These are phyloP conservation scores for Euphonia xanthogaster DNA, from an alignment of 2,797 vertebrate genomes.

Conservation along the genomic window DNA sequence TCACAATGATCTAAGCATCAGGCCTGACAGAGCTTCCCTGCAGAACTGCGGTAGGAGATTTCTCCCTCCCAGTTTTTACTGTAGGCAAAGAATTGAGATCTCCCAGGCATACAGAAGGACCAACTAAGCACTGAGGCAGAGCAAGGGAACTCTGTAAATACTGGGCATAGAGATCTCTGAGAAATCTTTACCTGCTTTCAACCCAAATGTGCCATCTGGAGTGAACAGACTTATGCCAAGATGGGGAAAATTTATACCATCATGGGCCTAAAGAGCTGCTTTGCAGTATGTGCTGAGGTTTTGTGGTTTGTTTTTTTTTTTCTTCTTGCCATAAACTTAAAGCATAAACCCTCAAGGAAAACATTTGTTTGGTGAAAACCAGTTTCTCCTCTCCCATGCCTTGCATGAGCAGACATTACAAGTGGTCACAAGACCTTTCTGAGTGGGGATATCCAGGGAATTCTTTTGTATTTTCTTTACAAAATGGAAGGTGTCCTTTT, in stretches of 20 bases:
- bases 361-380: conserved; percentile 19
- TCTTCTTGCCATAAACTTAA: background rate
- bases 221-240: conserved; percentile 1
- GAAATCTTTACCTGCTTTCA: conserved; percentile 27
- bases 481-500: background rate
- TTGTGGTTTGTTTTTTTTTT: background rate
- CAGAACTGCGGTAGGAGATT: background rate
- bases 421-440: background rate
- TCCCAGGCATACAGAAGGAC: background rate
- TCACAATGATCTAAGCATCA: background rate
- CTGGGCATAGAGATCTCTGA: background rate
- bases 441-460: background rate
- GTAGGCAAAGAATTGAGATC: background rate
- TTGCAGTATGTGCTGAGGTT: background rate
- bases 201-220: conserved; percentile 17
- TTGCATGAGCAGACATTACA: background rate
- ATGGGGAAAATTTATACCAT: background rate
- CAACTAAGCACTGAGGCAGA: background rate
- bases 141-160: background rate
- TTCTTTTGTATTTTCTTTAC: background rate
- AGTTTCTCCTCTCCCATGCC: background rate
- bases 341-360: background rate
- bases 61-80: background rate
- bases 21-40: background rate
- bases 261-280: background rate